Evolutionary conservation across 2,797 vertebrate genomes (phyloP).

Genomic region (Hydrophis major): DNA sequence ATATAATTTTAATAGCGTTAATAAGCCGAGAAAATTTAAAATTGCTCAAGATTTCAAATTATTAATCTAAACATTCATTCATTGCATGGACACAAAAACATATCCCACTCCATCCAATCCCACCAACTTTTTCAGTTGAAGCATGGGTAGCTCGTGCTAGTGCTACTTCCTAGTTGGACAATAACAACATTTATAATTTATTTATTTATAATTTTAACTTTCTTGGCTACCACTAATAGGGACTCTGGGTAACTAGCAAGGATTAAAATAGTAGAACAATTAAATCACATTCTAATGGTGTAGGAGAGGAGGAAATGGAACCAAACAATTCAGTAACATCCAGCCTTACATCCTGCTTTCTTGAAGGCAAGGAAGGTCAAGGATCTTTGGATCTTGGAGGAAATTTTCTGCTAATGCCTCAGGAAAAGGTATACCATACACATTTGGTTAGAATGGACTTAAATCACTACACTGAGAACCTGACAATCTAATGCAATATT

Average conservation of each 20-base stretch:
- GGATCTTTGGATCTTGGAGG: not conserved
- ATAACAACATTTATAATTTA: not conserved
- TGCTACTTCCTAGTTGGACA: not conserved
- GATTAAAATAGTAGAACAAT: not conserved
- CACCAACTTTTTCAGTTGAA: not conserved
- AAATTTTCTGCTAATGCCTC: not conserved
- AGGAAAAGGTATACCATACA: not conserved
- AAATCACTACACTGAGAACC: not conserved
- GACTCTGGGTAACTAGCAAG: not conserved
- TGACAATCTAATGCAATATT: not conserved
- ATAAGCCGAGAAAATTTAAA: constrained; percentile 7
- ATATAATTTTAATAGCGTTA: constrained; percentile 13
- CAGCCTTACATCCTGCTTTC: not conserved
- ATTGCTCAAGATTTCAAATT: constrained; percentile 9
- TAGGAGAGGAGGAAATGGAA: not conserved
- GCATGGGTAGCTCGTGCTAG: not conserved
- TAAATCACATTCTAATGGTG: not conserved
- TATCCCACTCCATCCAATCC: not conserved
- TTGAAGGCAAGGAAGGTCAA: not conserved
- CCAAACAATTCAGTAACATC: not conserved
- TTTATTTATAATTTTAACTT: not conserved
- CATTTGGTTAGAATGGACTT: not conserved
- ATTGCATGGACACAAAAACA: not conserved
- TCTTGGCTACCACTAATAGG: not conserved
- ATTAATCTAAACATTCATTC: not conserved